Conservation (phyloP, 2,797 vertebrate species). For the Phylloscopus collybita region DNA sequence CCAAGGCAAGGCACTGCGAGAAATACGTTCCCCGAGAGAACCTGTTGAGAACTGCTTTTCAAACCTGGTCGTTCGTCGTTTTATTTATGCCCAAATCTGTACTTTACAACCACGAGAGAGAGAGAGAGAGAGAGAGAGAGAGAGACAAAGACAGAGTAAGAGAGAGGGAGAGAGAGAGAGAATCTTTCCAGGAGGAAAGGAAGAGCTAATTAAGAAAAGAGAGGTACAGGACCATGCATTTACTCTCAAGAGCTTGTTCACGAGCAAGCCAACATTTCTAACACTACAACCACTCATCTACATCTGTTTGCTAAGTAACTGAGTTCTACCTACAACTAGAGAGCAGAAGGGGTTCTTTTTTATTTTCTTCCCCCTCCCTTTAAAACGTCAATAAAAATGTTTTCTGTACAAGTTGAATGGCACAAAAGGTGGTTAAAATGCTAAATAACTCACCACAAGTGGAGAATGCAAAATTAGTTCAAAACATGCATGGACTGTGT, state of each 20-base stretch:
- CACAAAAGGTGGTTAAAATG: conserved; percentile 76
- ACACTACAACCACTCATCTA: conserved; percentile 82
- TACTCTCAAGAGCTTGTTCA: conserved; percentile 83
- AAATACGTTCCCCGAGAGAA: conserved; percentile 18
- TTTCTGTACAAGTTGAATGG: conserved; percentile 85
- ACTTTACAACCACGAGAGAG: conserved; percentile 75
- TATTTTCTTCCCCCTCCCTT: conserved; percentile 56
- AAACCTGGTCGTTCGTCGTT: conserved; percentile 34
- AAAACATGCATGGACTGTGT: conserved; percentile 78
- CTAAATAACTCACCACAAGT: conserved; percentile 75
- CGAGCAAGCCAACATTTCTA: conserved; percentile 81
- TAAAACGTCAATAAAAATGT: conserved; percentile 79
- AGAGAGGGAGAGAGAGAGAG: conserved; percentile 56
- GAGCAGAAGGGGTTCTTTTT: conserved; percentile 66
- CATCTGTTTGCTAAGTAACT: conserved; percentile 78
- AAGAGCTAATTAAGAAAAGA: conserved; percentile 77
- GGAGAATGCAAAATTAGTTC: conserved; percentile 77
- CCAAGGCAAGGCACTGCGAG: conserved; percentile 27
- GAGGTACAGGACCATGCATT: conserved; percentile 83
- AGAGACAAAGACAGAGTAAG: neutral
- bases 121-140: conserved; percentile 55
- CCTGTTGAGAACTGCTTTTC: conserved; percentile 72
- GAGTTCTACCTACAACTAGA: conserved; percentile 81
- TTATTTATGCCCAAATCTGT: conserved; percentile 71
- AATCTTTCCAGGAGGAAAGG: conserved; percentile 76